Evolutionary conservation across 2,113 vertebrate species (phyloP).

Genomic region (Procavia capensis): DNA sequence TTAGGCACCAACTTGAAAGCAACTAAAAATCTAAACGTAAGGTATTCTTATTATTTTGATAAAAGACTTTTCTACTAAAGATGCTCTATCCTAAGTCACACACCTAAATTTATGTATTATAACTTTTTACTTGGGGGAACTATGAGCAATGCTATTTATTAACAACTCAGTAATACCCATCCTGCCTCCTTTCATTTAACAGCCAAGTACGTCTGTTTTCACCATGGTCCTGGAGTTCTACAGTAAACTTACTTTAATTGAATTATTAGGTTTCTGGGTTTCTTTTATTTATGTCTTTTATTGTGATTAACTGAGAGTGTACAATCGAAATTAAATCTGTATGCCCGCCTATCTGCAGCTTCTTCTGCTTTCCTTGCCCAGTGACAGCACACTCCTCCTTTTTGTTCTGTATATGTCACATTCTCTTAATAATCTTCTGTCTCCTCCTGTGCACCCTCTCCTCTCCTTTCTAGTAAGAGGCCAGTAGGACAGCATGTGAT

Average conservation of each 20-base stretch:
- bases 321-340: too few species aligned
- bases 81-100: fast-evolving
- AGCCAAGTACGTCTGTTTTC: not conserved
- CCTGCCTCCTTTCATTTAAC: not conserved
- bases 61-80: not conserved
- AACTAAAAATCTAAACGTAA: not conserved
- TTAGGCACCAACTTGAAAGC: not conserved
- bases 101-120: not conserved
- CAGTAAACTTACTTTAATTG: not conserved
- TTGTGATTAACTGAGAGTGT: too few species aligned
- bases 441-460: too few species aligned
- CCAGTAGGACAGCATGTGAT: too few species aligned
- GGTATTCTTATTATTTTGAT: not conserved
- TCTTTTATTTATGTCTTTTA: not conserved
- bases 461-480: too few species aligned
- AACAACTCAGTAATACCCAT: not conserved
- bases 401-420: too few species aligned
- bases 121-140: not conserved
- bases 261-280: not conserved
- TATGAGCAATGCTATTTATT: not conserved
- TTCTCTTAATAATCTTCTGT: too few species aligned
- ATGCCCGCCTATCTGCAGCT: too few species aligned
- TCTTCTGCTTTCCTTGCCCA: too few species aligned
- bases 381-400: too few species aligned
- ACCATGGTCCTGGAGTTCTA: not conserved